Base-by-base conservation (phyloP, 2,797 vertebrate genomes). In the Schizopygopsis pylzovi region DNA sequence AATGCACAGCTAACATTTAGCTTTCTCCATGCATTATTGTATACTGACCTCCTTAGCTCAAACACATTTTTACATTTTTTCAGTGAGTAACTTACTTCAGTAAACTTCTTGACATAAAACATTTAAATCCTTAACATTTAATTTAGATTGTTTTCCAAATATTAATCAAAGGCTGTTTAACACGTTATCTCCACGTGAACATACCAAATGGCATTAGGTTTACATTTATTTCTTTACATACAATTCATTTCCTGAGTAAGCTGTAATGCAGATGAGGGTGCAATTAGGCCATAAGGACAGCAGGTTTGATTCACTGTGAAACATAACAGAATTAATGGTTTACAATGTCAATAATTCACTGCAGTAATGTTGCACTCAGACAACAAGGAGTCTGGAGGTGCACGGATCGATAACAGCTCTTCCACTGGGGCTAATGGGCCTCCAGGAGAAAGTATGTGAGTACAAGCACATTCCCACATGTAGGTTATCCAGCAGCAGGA, bases 311-410 rank as follows among this genome's bases (percentile, higher is more conserved):
- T 82, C 41, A 71, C 28, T 16, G 56, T 68, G 22, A 78, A 76
- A 83, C 76, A 78, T 83, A 52, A 63, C 28, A 41, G 65, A 63
- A 83, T 79, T 49, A 79, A 86, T 71, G 33, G 47, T 28, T 39
- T 63, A 83, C 11, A 0, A 13, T 71, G 52, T 56, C 43, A 25
- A 41, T 63, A 83, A 71, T 78, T 86, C 65, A 83, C 85, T 67
- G 43, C 54, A 65, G 70, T 63, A 54, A 78, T 76, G 45, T 71
- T 41, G 54, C 18, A 49, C 65, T 86, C 81, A 86, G 85, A 79
- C 85, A 70, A 52, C 63, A 68, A 54, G 85, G 85, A 82, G 73
- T 82, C 80, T 45, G 18, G 45, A 83, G 72, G 72, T 76, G 59
- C 59, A 67, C n/a, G 22, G 49, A 86, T 86, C 75, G n/a, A 86